Evolutionary conservation across 2,888 invertebrate genomes (phyloP).

Genomic region (Eupeodes latifasciatus): DNA sequence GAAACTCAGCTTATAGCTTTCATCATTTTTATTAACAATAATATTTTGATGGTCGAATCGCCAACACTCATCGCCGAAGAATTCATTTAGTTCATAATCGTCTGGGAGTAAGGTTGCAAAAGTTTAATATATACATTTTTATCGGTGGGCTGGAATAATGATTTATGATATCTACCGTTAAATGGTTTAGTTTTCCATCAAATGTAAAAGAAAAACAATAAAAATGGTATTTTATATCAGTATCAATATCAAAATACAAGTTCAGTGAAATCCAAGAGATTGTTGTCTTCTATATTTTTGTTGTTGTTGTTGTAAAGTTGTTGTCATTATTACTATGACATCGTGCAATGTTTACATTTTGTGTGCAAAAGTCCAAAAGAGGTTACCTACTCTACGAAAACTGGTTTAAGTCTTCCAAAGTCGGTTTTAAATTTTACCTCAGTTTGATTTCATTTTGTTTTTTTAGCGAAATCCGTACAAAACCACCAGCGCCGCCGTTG

Average conservation of each 20-base stretch:
- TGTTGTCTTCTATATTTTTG: constrained; percentile 15
- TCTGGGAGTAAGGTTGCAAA: constrained; percentile 24
- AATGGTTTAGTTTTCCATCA: constrained; percentile 25
- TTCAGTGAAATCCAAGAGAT: constrained; percentile 57
- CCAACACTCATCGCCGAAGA: constrained; percentile 15
- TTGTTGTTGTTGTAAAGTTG: constrained; percentile 14
- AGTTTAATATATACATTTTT: constrained; percentile 3
- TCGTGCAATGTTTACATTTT: constrained; percentile 49
- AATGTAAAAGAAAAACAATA: not conserved
- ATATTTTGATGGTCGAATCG: constrained; percentile 33
- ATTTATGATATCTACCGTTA: constrained; percentile 12
- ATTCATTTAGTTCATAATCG: constrained; percentile 56
- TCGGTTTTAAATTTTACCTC: constrained; percentile 49
- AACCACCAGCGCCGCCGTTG: not conserved
- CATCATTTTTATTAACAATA: constrained; percentile 40
- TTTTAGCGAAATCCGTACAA: constrained; percentile 41
- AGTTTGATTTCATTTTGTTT: constrained; percentile 40
- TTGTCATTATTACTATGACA: constrained; percentile 26
- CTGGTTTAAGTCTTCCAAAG: constrained; percentile 34
- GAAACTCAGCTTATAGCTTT: constrained; percentile 35
- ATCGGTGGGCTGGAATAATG: constrained; percentile 8
- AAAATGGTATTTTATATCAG: constrained; percentile 19
- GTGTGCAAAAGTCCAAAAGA: constrained; percentile 32
- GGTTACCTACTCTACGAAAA: constrained; percentile 46
- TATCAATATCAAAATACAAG: constrained; percentile 44